Base-by-base conservation (phyloP, 2,113 vertebrate species). In the Noturus placidus region DNA sequence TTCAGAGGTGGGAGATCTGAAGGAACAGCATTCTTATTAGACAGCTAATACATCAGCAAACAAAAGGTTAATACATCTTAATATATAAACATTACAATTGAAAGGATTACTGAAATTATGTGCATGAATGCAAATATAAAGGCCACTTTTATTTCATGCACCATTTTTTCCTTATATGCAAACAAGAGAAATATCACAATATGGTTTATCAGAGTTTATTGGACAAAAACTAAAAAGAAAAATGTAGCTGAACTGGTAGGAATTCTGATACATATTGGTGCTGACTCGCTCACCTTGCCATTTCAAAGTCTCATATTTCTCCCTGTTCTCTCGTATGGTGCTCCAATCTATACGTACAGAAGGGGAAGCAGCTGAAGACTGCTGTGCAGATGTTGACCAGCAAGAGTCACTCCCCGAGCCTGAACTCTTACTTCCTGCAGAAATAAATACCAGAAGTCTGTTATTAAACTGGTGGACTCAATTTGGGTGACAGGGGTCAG, bases 271-370 rank as follows among this genome's bases (percentile, higher is more conserved):
- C 3, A 27, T 25, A 35, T 54, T 14, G 2, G 52, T 54, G 13
- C 52, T 54, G 52, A 74, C 1, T 25, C 25, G 38, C 56, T 93
- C 89, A 99, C 98, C 97, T 93, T 96, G 95, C 97, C 97, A 99
- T 86, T 99, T 99, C 90, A 97, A 94, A 86, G 95, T 93, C 83
- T 94, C 95, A 85, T 97, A 98, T 93, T 96, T 97, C 0, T 94
- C 91, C 87, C 89, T 95, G 91, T 98, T 97, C 92, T 97, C 94
- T 90, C 97, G 93, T 88, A 99, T 89, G 56, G 92, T 87, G 8
- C 92, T 92, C 98, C 98, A 99, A 86, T 99, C 94, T 86, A 99
- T 97, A 38, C 92, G 46, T 0, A 89, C 54, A 42, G 84, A 90
- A 0, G 70, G 27, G 1, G 87, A 63, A 5, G 3, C 81, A 38